Evolutionary conservation across 2,888 invertebrate species (phyloP).

Genomic region (Crioceris asparagi): DNA sequence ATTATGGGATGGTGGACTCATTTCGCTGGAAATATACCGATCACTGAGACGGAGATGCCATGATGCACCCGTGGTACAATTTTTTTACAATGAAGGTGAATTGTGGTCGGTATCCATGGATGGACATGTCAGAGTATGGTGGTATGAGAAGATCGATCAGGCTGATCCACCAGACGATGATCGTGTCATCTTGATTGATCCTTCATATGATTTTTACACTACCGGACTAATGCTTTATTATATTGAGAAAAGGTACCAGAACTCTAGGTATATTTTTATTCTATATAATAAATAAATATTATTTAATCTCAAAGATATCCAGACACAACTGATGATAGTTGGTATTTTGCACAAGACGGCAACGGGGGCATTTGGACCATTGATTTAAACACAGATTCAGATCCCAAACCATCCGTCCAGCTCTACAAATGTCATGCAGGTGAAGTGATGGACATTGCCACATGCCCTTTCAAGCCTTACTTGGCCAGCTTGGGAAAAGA

Average conservation of each 20-base stretch:
- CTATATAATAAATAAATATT: no score
- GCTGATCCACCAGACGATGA: constrained; percentile 76
- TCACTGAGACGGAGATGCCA: constrained; percentile 67
- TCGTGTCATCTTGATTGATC: constrained; percentile 69
- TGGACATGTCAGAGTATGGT: constrained; percentile 71
- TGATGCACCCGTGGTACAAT: constrained; percentile 58
- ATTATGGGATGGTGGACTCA: constrained; percentile 82
- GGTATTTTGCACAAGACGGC: constrained; percentile 60
- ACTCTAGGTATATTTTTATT: no score
- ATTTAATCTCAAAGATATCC: constrained; percentile 36
- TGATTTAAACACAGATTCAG: constrained; percentile 48
- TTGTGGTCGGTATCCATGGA: constrained; percentile 50
- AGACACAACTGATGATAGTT: constrained; percentile 26
- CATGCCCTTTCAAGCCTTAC: constrained; percentile 58
- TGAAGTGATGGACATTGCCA: constrained; percentile 53
- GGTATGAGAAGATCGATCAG: constrained; percentile 82
- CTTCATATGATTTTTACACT: constrained; percentile 70
- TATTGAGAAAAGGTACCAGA: constrained; percentile 43
- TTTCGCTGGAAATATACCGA: constrained; percentile 71
- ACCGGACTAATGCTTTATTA: constrained; percentile 40
- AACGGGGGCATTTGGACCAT: constrained; percentile 73
- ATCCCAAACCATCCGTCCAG: constrained; percentile 36
- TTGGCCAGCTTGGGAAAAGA: constrained; percentile 63
- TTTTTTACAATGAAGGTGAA: constrained; percentile 37
- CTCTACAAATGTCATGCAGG: constrained; percentile 68